Base-by-base conservation (phyloP, 1,140 invertebrate genomes). In the Archegozetes longisetosus region DNA sequence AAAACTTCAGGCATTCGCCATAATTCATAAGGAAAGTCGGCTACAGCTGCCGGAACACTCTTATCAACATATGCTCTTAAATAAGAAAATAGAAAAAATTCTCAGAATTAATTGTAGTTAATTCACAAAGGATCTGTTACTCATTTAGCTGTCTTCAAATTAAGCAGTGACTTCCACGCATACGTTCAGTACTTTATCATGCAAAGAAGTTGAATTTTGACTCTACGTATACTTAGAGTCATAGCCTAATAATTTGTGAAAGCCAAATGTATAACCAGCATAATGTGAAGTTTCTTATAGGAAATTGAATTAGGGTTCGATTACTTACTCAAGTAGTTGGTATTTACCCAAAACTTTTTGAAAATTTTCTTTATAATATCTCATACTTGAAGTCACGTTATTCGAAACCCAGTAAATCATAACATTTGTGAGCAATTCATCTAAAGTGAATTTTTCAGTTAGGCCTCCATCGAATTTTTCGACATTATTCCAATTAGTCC, bases 381-480 rank as follows among this genome's bases (percentile, higher is more conserved):
- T 75, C 66, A 80, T 74, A 0, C 85, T 84, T 0, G 84, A 83
- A 0, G 84, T 84, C 1, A 89, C 84, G 1, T 80, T 80, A 60
- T 80, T 80, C 0, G 82, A 81, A 0, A 82, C 67, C 82, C 86
- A 94, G 70, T 92, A 94, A 27, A 92, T 70, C 84, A 90, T 92
- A 0, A 93, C 68, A 68, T 90, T 89, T 62, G 91, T 89, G 2
- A 94, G 71, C 2, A 93, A 70, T 64, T 88, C 83, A 53, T 87
- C 84, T 52, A 83, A 70, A 4, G 74, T 70, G 66, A 77, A 82
- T 63, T 79, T 78, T 40, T 71, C 62, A 0, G 76, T 75, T 0
- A 92, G 67, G 0, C 85, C 85, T 20, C 87, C 88, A 70, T 92
- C 85, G 0, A 72, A 65, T 23, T 77, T 69, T 0, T 73, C 29